Percentiles rank a stretch among this genome's conserved stretches.
These are phyloP conservation scores for Xiphorhynchus erythropygius DNA, from an alignment of 2,797 vertebrate genomes.

Conservation along the genomic window DNA sequence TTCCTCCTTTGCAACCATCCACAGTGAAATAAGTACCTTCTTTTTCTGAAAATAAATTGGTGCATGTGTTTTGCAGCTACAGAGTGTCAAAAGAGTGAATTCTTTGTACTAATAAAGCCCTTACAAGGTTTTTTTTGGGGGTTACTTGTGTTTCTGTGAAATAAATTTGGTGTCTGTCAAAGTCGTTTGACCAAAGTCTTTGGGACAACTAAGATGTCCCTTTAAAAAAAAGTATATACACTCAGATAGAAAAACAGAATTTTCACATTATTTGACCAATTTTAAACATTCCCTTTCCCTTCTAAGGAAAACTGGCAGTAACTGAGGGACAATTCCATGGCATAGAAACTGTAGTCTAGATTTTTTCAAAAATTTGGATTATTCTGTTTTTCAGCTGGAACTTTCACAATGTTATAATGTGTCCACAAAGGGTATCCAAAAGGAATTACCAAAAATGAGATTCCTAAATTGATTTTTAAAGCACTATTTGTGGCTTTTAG, in stretches of 20 bases:
- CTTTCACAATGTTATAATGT: not conserved
- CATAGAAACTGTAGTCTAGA: not conserved
- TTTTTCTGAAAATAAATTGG: not conserved
- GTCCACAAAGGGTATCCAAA: not conserved
- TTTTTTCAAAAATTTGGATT: not conserved
- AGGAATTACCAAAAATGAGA: not conserved
- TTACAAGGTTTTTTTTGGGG: not conserved
- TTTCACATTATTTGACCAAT: not conserved
- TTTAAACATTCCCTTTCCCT: constrained; percentile 4
- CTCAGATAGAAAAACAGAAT: not conserved
- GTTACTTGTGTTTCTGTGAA: not conserved
- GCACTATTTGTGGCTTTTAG: not conserved
- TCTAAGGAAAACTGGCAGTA: not conserved
- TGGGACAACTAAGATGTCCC: not conserved
- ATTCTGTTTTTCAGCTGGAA: not conserved
- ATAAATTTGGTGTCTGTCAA: not conserved
- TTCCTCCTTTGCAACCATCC: not conserved
- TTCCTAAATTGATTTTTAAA: not conserved
- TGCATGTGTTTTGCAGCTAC: not conserved
- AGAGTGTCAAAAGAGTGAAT: not conserved
- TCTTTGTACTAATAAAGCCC: not conserved
- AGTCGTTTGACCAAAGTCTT: not conserved
- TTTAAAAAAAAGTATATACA: not conserved
- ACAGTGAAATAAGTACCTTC: not conserved
- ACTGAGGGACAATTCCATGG: not conserved